Conservation (phyloP, 2,888 invertebrate species). For the Exephanes ischioxanthus region DNA sequence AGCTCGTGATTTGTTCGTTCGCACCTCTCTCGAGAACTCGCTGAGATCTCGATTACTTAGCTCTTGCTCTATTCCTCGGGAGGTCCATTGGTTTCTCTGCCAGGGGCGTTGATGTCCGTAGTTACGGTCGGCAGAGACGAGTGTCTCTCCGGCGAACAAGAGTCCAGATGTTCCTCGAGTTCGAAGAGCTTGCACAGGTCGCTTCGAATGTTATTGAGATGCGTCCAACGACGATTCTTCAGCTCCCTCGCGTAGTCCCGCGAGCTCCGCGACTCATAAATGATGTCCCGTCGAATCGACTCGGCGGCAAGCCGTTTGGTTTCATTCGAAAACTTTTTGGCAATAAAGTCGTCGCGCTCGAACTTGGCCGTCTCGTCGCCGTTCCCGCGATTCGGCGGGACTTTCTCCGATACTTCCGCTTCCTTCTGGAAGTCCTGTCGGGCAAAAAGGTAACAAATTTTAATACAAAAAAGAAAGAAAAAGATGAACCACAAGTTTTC, state of each 20-base stretch:
- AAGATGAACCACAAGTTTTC: conserved; percentile 4
- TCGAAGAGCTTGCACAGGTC: conserved; percentile 84
- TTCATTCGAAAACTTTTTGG: neutral
- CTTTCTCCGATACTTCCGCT: conserved; percentile 6
- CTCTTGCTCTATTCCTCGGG: neutral
- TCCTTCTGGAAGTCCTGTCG: conserved; percentile 23
- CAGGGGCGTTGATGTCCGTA: neutral
- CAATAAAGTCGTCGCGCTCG: neutral
- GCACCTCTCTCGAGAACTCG: neutral
- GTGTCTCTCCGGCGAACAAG: conserved; percentile 74
- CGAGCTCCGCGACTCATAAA: conserved; percentile 74
- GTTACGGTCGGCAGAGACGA: conserved; percentile 55
- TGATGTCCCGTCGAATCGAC: conserved; percentile 71
- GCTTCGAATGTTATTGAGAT: conserved; percentile 85
- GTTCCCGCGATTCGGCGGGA: neutral
- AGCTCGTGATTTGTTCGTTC: neutral
- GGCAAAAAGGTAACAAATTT: conserved; percentile 8
- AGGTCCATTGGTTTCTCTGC: neutral
- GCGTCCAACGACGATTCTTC: conserved; percentile 84
- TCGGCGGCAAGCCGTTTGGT: neutral
- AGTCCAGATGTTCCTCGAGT: conserved; percentile 84
- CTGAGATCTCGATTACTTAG: conserved; percentile 3
- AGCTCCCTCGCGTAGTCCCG: conserved; percentile 83
- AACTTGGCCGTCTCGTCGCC: neutral
- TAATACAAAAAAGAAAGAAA: conserved; percentile 20